phyloP scores from a whole-genome alignment of 2,888 invertebrate genomes.

The Ochlodes sylvanus region DNA sequence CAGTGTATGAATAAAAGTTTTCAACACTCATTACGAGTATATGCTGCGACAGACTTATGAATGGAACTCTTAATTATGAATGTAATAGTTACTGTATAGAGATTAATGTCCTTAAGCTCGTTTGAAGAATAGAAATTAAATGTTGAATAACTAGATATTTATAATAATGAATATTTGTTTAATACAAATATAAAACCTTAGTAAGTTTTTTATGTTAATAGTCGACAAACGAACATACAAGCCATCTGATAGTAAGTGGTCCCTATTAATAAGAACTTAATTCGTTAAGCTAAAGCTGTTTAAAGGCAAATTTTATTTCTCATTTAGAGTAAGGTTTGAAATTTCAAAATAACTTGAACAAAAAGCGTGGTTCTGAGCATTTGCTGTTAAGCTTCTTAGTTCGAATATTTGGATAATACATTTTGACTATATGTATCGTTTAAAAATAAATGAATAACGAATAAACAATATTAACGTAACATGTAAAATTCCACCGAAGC shows the following conservation, averaged over 20 bases:
- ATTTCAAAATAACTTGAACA: no score
- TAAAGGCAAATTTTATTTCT: no score
- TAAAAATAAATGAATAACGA: not conserved
- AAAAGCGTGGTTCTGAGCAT: no score
- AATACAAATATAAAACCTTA: not conserved
- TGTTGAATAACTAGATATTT: not conserved
- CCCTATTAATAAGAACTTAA: no score
- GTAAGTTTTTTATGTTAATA: no score
- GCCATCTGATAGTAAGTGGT: no score
- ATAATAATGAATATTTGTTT: not conserved
- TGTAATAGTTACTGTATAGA: slow-evolving; percentile 30
- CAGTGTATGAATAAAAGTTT: slow-evolving; percentile 37
- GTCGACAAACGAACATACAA: no score
- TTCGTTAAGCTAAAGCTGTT: no score
- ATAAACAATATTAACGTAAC: not conserved
- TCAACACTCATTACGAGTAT: slow-evolving; percentile 36
- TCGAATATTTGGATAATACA: not conserved
- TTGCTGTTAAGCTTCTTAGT: not conserved
- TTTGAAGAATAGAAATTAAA: not conserved
- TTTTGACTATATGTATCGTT: not conserved
- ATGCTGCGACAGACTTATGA: slow-evolving; percentile 35
- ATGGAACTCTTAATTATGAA: slow-evolving; percentile 38
- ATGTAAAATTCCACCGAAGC: slow-evolving; percentile 26
- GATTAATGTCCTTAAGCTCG: slow-evolving; percentile 11
- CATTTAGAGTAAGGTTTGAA: no score